phyloP scores from a whole-genome alignment of 2,888 invertebrate species.

The Drosophila tanythrix region DNA sequence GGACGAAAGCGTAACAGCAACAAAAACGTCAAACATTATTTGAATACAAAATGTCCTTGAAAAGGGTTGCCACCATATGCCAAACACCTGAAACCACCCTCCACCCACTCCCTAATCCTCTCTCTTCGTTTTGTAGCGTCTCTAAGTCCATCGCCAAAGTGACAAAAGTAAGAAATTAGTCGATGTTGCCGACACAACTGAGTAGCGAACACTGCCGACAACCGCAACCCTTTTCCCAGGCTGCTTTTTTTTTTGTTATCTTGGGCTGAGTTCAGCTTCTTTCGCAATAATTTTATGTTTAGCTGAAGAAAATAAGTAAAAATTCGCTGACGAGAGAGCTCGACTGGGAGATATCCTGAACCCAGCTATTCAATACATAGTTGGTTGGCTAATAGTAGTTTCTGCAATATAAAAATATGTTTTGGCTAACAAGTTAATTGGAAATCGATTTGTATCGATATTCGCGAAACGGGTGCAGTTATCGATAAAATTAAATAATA shows the following conservation, averaged over 20 bases:
- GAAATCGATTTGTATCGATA: not conserved
- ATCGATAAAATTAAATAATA: not conserved
- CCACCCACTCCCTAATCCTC: not conserved
- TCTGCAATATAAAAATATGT: not conserved
- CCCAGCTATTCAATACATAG: not conserved
- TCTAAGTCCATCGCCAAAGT: constrained; percentile 43
- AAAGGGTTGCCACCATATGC: constrained; percentile 67
- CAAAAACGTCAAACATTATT: constrained; percentile 74
- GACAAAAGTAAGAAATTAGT: constrained; percentile 83
- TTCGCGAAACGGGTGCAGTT: too few relatives aligned
- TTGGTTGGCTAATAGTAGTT: not conserved
- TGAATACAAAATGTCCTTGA: constrained; percentile 80
- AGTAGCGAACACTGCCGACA: constrained; percentile 33
- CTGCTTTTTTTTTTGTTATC: not conserved
- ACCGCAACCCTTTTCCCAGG: constrained; percentile 41
- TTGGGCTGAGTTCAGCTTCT: constrained; percentile 4
- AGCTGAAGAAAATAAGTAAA: not conserved
- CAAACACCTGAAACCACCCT: not conserved
- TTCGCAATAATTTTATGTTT: constrained; percentile 34
- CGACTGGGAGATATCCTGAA: not conserved
- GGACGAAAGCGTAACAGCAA: constrained; percentile 26
- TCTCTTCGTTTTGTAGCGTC: not conserved
- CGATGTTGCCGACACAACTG: constrained; percentile 66
- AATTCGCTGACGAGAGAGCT: not conserved
- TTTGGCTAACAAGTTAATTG: not conserved